A percentile compares a stretch with the other conserved stretches of the same genome.
Conservation (phyloP, 2,113 vertebrate genomes). For the Ochotona curzoniae region DNA sequence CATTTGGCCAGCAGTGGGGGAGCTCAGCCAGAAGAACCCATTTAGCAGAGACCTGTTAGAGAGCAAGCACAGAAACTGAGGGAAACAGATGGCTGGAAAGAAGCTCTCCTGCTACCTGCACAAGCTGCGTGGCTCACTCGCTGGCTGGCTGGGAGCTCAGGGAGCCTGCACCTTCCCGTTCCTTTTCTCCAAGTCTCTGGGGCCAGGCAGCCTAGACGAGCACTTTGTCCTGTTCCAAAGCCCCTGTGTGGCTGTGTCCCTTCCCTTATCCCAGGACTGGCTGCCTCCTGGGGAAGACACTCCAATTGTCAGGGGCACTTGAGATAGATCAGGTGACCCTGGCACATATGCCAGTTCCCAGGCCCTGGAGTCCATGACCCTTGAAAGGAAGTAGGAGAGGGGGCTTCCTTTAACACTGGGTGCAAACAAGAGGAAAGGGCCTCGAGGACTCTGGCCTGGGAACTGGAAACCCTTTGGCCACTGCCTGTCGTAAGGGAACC, state of each 20-base stretch:
- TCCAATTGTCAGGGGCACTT: constrained; percentile 5
- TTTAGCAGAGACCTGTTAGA: not conserved
- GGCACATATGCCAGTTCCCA: too few relatives aligned
- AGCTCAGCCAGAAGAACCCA: not conserved
- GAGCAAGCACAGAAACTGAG: not conserved
- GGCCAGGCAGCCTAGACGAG: not conserved
- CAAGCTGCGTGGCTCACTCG: not conserved
- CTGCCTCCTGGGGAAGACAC: not conserved
- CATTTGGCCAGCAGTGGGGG: too few relatives aligned
- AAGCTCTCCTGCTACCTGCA: not conserved
- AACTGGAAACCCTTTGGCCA: not conserved
- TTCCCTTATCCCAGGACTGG: not conserved
- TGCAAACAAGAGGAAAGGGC: not conserved
- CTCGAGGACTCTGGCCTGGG: not conserved
- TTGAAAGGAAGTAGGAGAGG: not conserved
- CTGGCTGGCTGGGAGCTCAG: not conserved
- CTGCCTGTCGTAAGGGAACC: not conserved
- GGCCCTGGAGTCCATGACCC: not conserved
- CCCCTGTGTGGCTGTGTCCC: not conserved
- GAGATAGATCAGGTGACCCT: not conserved
- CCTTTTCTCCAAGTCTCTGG: not conserved
- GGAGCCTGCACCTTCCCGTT: not conserved
- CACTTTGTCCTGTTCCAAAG: not conserved
- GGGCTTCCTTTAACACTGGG: too few relatives aligned
- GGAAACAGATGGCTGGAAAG: not conserved